phyloP scores from a whole-genome alignment of 2,888 invertebrate species.

The Lasioglossum pauxillum region DNA sequence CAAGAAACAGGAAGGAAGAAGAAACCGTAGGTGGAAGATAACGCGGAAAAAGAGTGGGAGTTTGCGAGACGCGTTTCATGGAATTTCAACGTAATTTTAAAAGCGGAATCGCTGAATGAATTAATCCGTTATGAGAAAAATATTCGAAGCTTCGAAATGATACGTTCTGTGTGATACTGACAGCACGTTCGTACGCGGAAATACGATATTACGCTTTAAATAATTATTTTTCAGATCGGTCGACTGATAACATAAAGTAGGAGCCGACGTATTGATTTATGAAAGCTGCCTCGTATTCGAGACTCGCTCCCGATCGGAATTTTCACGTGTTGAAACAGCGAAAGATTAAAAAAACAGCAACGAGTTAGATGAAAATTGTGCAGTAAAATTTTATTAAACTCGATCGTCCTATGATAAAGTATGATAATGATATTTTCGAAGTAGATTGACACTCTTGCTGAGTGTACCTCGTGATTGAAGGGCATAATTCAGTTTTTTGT shows the following conservation, averaged over 20 bases:
- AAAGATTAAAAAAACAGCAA: neutral
- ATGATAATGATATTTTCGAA: neutral
- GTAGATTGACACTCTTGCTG: neutral
- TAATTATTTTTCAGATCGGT: neutral
- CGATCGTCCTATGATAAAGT: neutral
- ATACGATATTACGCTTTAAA: neutral
- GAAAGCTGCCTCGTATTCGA: neutral
- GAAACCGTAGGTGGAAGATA: neutral
- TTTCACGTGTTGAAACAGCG: neutral
- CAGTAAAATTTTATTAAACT: neutral
- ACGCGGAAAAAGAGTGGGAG: conserved; percentile 18
- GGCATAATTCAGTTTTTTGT: neutral
- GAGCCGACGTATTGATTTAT: neutral
- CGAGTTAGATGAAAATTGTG: neutral
- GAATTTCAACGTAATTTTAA: conserved; percentile 9
- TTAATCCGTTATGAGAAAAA: neutral
- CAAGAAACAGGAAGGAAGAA: neutral
- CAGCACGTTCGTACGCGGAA: neutral
- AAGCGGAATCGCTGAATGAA: neutral
- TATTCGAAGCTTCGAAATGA: neutral
- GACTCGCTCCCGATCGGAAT: neutral
- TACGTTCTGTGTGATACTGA: neutral
- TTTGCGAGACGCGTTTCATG: conserved; percentile 8
- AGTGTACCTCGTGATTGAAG: neutral
- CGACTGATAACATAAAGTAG: neutral